phyloP scores from a whole-genome alignment of 37 sponge, comb jelly and placozoan genomes.

The Theonella swinhoei region DNA sequence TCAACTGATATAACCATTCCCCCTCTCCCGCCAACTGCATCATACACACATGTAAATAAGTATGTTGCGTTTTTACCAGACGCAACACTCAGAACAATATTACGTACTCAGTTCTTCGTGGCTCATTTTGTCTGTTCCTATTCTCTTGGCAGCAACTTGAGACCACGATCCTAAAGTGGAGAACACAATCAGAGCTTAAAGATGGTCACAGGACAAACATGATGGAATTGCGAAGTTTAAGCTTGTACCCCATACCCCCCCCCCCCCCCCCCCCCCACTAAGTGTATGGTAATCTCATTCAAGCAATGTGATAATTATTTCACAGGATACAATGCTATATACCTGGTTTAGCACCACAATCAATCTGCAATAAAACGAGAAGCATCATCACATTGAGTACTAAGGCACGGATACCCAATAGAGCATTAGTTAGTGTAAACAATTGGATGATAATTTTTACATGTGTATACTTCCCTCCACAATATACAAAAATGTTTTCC shows the following conservation, averaged over 20 bases:
- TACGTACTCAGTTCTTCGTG: constrained; percentile 23
- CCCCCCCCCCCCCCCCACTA: not conserved
- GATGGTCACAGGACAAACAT: not conserved
- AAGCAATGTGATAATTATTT: not conserved
- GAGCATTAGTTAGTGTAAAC: too few species aligned
- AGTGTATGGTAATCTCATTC: too few species aligned
- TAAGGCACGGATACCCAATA: too few species aligned
- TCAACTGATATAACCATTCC: constrained; percentile 70
- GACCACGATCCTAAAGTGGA: constrained; percentile 71
- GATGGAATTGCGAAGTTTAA: not conserved
- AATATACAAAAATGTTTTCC: too few species aligned
- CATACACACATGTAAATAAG: not conserved
- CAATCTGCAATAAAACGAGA: not conserved
- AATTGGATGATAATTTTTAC: too few species aligned
- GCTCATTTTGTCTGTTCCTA: constrained; percentile 36
- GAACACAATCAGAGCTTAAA: not conserved
- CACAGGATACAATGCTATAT: not conserved
- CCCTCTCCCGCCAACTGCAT: not conserved
- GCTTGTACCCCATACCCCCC: not conserved
- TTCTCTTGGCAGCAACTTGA: constrained; percentile 64
- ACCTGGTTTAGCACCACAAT: not conserved
- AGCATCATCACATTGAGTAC: too few species aligned
- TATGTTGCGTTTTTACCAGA: not conserved
- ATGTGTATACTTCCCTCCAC: too few species aligned
- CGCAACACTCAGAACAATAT: not conserved